Evolutionary conservation across 2,113 vertebrate genomes (phyloP).

Genomic region (Otis tarda): DNA sequence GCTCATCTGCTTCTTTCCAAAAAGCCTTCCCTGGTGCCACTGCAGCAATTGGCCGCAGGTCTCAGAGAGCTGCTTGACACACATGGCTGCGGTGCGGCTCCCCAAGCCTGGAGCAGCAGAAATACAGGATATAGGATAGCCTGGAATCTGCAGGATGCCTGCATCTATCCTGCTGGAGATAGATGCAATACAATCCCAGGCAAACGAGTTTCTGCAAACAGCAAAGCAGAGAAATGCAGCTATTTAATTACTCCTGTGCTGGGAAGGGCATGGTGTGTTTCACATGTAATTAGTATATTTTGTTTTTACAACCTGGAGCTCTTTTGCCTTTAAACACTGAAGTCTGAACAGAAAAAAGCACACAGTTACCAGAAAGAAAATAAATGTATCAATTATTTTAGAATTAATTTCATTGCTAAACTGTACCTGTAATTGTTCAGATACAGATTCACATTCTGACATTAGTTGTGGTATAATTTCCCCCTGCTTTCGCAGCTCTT

Average conservation of each 20-base stretch:
- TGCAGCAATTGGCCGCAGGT: neutral
- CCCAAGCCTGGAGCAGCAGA: constrained; percentile 25
- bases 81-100: neutral
- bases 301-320: neutral
- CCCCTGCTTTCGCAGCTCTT: constrained; percentile 92
- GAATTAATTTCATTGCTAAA: neutral
- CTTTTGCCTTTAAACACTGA: neutral
- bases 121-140: neutral
- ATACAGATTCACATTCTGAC: constrained; percentile 90
- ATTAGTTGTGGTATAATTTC: constrained; percentile 95
- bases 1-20: neutral
- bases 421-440: constrained; percentile 88
- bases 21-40: neutral
- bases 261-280: neutral
- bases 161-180: neutral
- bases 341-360: neutral
- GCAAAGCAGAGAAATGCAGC: neutral
- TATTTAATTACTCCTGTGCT: neutral
- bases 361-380: neutral
- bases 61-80: neutral
- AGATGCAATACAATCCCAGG: constrained; percentile 31
- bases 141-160: constrained; percentile 25
- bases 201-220: constrained; percentile 51
- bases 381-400: neutral
- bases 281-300: neutral